Evolutionary conservation across 2,888 invertebrate genomes (phyloP), one percentile per base, ranked within the genome.

Genomic region (Pseudeuparius sepicola): DNA sequence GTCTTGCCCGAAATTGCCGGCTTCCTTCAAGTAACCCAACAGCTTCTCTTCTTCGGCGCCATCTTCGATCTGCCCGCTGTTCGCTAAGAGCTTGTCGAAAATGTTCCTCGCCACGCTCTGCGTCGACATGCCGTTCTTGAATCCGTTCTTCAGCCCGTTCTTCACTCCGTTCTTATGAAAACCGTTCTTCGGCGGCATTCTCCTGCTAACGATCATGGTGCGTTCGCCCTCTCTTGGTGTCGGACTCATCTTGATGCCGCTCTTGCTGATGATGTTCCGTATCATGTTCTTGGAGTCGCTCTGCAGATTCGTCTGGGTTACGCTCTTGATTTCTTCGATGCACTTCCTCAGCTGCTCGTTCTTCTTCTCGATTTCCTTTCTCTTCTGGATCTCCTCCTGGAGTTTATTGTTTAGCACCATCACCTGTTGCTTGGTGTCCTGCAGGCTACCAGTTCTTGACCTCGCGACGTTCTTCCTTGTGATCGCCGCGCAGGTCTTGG

Each of bases 291-390:
- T 16, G 23, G n/a, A n/a, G 11, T 41, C 35, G 6, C 39, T 39
- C 27, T 44, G 42, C 3, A 34, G 6, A 12, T 36, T 28, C 14
- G 16, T 30, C 11, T 42, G 37, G 16, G 42, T 42, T 10, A 33
- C 36, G 4, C 48, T 47, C 43, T 68, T 67, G 5, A 71, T 62
- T 35, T 67, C 64, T 46, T 71, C 66, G 51, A 78, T 65, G 57
- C 75, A 73, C 11, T 68, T 62, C 31, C 73, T 70, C 3, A 79
- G 61, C 49, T 71, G 71, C 39, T 66, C 60, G 50, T 76, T 78
- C 16, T 73, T 54, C 45, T 69, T 68, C 50, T 78, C 77, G 2
- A 73, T 67, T 53, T 75, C 70, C 43, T 70, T 68, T n/a, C 77
- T 64, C 44, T 71, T 67, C 1, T 66, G 63, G 20, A 71, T 71